Percentiles rank a stretch among this genome's conserved stretches.
Evolutionary conservation across 2,113 vertebrate genomes (phyloP).

Genomic region (Hymenochirus boettgeri): DNA sequence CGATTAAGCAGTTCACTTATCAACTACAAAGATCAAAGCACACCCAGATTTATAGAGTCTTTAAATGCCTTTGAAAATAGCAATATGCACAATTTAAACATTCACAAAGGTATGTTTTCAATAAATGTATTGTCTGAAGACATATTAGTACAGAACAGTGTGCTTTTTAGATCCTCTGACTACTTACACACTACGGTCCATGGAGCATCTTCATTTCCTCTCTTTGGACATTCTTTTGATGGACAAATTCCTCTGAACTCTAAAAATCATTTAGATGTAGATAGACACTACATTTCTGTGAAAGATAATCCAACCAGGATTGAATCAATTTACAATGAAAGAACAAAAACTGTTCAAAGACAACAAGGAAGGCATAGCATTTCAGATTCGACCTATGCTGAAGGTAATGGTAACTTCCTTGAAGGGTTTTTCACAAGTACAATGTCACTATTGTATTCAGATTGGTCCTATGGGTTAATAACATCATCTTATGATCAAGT

Average conservation of each 20-base stretch:
- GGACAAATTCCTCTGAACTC: background rate
- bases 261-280: background rate
- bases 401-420: conserved; percentile 11
- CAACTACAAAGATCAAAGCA: no score
- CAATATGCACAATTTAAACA: conserved; percentile 29
- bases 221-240: conserved; percentile 17
- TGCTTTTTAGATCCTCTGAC: background rate
- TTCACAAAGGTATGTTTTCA: conserved; percentile 29
- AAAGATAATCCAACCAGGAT: conserved; percentile 5
- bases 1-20: no score
- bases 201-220: conserved; percentile 14
- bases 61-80: background rate
- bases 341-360: background rate
- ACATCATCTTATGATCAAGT: conserved; percentile 39
- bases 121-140: background rate
- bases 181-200: background rate
- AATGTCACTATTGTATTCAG: conserved; percentile 11
- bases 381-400: conserved; percentile 5
- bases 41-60: background rate
- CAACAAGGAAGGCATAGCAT: background rate
- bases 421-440: conserved; percentile 11
- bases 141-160: background rate
- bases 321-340: conserved; percentile 8
- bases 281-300: conserved; percentile 9
- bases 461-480: conserved; percentile 21